Evolutionary conservation across 1,140 invertebrate species (phyloP), one percentile per base, ranked within the genome.

Genomic region (Cydia splendana): DNA sequence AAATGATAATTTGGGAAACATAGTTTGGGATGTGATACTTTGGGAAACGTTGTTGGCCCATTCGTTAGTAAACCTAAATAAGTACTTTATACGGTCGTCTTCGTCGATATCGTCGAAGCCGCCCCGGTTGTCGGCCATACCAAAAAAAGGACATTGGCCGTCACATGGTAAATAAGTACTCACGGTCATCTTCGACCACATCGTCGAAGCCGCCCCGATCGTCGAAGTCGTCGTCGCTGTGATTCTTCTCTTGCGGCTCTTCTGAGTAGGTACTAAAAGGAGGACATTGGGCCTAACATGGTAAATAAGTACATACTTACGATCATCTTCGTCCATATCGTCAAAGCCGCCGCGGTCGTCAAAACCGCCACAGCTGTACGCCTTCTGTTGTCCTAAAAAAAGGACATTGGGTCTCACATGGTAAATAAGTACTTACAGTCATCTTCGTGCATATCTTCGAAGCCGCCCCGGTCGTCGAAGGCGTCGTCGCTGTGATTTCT

Each of bases 101-200:
- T 89, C 87, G 45, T 82, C 82, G 34, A 88, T 86, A 45, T 88
- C 88, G 69, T 86, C 82, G 75, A 86, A 88, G 18, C 81, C 82
- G 24, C 77, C 82, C 83, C 76, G 88, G 4, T n/a, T 6, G 48
- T 15, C 4, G n/a, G n/a, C n/a, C n/a, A n/a, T n/a, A n/a, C 51
- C 18, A 53, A 7, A 53, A n/a, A 53, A n/a, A 53, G 51, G 5
- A 53, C 51, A 53, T 6, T 53, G 15, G 15, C 4, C n/a, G n/a
- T 12, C 12, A 48, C 12, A 30, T 2, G 30, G n/a, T n/a, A n/a
- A n/a, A 2, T 30, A 30, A 30, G 10, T 13, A 88, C 87, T 86
- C 69, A 88, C 88, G 78, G 53, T 91, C 88, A 75, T 90, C 88
- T 74, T 89, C 87, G 48, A 82, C 82, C 48, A 88, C 87, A 42